Percentiles rank a stretch among this genome's conserved stretches.
phyloP scores from a whole-genome alignment of 2,113 vertebrate species.

The Colius striatus region DNA sequence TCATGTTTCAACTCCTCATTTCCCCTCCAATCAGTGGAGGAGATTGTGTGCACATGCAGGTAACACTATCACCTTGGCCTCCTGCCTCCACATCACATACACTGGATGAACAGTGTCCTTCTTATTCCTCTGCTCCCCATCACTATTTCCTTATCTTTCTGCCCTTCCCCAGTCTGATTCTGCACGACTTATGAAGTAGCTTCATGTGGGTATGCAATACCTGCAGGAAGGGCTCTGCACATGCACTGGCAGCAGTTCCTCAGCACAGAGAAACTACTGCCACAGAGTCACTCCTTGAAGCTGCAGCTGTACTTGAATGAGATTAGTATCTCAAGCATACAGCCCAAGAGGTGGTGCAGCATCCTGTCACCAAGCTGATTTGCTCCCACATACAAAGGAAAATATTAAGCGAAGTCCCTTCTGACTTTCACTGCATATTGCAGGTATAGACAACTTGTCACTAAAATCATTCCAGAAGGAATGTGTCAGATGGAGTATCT shows the following conservation, averaged over 20 bases:
- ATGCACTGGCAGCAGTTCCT: background rate
- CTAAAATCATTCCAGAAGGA: background rate
- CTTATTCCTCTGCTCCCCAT: background rate
- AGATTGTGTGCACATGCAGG: background rate
- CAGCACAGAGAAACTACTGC: rapidly evolving
- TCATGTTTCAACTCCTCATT: too few relatives aligned
- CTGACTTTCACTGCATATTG: background rate
- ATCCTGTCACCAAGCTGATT: background rate
- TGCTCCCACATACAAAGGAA: background rate
- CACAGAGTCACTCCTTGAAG: background rate
- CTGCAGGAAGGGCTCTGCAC: background rate
- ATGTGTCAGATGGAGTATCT: background rate
- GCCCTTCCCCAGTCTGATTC: rapidly evolving
- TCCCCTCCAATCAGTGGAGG: rapidly evolving
- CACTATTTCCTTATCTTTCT: background rate
- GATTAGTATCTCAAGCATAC: rapidly evolving
- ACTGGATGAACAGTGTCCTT: background rate
- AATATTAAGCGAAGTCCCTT: background rate
- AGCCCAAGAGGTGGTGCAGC: background rate
- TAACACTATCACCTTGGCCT: background rate
- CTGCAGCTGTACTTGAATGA: background rate
- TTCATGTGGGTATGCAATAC: background rate
- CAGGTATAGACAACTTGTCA: background rate
- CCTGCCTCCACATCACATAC: background rate
- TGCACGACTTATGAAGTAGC: background rate